Evolutionary conservation across 2,888 invertebrate genomes (phyloP).

Genomic region (Barypeithes pellucidus): DNA sequence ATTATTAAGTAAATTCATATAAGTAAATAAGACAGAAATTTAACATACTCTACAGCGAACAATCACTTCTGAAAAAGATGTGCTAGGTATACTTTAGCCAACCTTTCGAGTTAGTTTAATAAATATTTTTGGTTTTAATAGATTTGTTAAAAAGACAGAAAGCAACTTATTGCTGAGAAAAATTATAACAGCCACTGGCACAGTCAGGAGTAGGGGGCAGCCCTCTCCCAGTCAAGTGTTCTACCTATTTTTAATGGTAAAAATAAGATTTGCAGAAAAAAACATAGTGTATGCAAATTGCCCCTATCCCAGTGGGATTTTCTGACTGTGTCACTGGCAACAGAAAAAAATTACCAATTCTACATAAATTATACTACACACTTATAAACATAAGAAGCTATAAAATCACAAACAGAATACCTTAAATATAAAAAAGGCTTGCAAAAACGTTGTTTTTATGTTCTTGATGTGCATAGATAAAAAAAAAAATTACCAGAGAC

Average conservation of each 20-base stretch:
- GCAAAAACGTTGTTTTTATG: neutral
- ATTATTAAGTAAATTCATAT: neutral
- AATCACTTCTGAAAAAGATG: neutral
- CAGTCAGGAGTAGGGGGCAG: too few relatives aligned
- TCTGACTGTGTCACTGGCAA: neutral
- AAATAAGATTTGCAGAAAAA: too few relatives aligned
- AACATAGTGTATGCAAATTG: too few relatives aligned
- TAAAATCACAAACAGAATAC: constrained; percentile 23
- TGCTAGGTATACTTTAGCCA: neutral
- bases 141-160: neutral
- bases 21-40: neutral
- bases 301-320: neutral
- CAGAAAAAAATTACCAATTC: neutral
- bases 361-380: constrained; percentile 9
- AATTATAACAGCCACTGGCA: neutral
- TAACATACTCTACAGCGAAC: constrained; percentile 1
- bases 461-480: constrained; percentile 9
- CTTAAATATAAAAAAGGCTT: constrained; percentile 20
- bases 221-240: too few relatives aligned
- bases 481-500: constrained; percentile 50
- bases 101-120: constrained; percentile 5
- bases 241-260: too few relatives aligned
- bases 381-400: neutral
- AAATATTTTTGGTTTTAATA: constrained; percentile 20
- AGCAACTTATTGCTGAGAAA: constrained; percentile 6